Percentiles rank a stretch among this genome's conserved stretches.
phyloP scores from a whole-genome alignment of 2,888 invertebrate genomes.

The Dryomyza anilis region DNA sequence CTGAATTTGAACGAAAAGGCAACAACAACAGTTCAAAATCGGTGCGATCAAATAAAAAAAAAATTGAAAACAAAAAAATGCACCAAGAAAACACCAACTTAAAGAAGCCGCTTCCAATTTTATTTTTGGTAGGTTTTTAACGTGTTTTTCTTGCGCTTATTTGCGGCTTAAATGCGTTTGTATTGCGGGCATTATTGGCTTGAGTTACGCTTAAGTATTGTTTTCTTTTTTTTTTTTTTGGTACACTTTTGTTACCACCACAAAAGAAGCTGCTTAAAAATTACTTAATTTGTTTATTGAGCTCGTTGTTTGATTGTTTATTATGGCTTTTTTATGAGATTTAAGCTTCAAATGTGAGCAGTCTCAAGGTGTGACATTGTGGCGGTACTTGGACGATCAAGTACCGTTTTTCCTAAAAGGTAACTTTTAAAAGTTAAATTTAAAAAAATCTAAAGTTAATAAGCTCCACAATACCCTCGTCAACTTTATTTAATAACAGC shows the following conservation, averaged over 20 bases:
- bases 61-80: neutral
- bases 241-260: neutral
- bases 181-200: conserved; percentile 15
- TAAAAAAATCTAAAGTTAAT: too few species aligned
- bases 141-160: conserved; percentile 21
- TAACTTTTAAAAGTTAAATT: neutral
- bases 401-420: neutral
- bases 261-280: conserved; percentile 4
- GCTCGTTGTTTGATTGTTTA: conserved; percentile 2
- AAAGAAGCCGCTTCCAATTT: conserved; percentile 11
- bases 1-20: conserved; percentile 9
- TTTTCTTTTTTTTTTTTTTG: conserved; percentile 1
- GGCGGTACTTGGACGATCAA: neutral
- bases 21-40: neutral
- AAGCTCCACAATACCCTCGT: too few species aligned
- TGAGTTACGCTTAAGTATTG: conserved; percentile 9
- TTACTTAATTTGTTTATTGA: conserved; percentile 9
- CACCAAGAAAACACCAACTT: neutral
- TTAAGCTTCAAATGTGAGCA: neutral
- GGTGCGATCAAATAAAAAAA: conserved; percentile 15
- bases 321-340: neutral
- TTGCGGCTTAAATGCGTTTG: conserved; percentile 21
- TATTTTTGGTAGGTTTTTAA: conserved; percentile 17
- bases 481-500: too few species aligned
- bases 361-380: neutral